Conservation (phyloP, 2,888 invertebrate genomes). For the Hermodice carunculata region DNA sequence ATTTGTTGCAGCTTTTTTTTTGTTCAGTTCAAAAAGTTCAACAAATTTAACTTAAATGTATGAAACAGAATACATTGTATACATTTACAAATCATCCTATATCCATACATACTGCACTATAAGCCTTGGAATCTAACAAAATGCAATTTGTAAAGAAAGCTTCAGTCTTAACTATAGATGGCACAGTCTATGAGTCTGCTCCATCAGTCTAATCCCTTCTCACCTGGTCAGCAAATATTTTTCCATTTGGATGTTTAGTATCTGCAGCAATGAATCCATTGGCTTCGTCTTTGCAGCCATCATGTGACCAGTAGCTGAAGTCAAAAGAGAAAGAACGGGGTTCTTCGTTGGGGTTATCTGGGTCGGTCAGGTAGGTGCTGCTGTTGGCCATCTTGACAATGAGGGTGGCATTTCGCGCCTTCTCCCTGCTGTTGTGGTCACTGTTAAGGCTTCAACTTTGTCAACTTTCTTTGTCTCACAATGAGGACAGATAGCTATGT, state of each 20-base stretch:
- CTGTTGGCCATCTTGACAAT: slow-evolving; percentile 72
- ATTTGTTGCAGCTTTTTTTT: too few species aligned
- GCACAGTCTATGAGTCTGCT: background rate
- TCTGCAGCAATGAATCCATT: slow-evolving; percentile 71
- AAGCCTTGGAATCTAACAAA: too few species aligned
- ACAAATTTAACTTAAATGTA: too few species aligned
- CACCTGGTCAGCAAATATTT: slow-evolving; percentile 73
- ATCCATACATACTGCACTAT: too few species aligned
- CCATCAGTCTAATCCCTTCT: background rate
- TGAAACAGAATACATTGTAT: too few species aligned
- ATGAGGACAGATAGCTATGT: too few species aligned
- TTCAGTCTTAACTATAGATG: background rate
- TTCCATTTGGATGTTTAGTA: slow-evolving; percentile 67
- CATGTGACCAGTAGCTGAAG: slow-evolving; percentile 74
- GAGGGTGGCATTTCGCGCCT: slow-evolving; percentile 70
- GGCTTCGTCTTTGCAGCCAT: slow-evolving; percentile 69
- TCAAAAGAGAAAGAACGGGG: slow-evolving; percentile 72
- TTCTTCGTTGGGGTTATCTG: slow-evolving; percentile 66
- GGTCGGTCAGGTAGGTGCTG: slow-evolving; percentile 71
- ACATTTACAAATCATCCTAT: too few species aligned
- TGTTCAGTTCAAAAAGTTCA: too few species aligned
- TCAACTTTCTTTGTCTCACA: too few species aligned
- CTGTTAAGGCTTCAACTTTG: slow-evolving; percentile 42
- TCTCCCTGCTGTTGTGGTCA: slow-evolving; percentile 72
- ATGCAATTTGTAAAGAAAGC: too few species aligned